These are phyloP conservation scores for Daphoenositta chrysoptera DNA, from an alignment of 2,113 vertebrate species.

Conservation along the genomic window DNA sequence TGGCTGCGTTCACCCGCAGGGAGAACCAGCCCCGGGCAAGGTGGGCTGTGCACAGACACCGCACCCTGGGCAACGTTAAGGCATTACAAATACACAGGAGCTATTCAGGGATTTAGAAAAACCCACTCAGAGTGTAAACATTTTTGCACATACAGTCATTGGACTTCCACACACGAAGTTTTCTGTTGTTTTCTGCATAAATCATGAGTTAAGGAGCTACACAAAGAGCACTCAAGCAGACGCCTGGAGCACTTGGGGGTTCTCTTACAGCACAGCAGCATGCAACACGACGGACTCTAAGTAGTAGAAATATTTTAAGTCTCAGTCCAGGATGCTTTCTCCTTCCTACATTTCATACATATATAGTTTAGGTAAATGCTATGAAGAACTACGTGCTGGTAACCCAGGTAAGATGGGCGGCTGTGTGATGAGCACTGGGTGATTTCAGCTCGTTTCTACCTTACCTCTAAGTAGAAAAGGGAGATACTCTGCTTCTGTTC, in stretches of 20 bases:
- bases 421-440: constrained; percentile 24
- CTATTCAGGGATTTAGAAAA: not conserved
- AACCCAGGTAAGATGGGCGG: not conserved
- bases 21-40: not conserved
- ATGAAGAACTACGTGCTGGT: not conserved
- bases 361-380: constrained; percentile 25
- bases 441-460: constrained; percentile 34
- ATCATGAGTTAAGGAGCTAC: constrained; percentile 51
- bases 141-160: not conserved
- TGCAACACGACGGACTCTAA: constrained; percentile 47
- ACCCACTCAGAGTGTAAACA: not conserved
- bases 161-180: not conserved
- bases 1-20: not conserved
- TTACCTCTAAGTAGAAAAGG: constrained; percentile 55
- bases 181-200: constrained; percentile 27
- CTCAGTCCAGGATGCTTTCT: constrained; percentile 2
- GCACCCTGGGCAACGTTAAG: not conserved
- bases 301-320: constrained; percentile 5
- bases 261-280: constrained; percentile 57
- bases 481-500: constrained; percentile 31
- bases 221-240: constrained; percentile 36
- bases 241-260: constrained; percentile 29
- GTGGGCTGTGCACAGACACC: not conserved
- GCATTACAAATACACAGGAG: constrained; percentile 22
- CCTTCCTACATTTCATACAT: not conserved